Evolutionary conservation across 2,113 vertebrate genomes (phyloP), one percentile per base, ranked within the genome.

Genomic region (Tylochromis polylepis): DNA sequence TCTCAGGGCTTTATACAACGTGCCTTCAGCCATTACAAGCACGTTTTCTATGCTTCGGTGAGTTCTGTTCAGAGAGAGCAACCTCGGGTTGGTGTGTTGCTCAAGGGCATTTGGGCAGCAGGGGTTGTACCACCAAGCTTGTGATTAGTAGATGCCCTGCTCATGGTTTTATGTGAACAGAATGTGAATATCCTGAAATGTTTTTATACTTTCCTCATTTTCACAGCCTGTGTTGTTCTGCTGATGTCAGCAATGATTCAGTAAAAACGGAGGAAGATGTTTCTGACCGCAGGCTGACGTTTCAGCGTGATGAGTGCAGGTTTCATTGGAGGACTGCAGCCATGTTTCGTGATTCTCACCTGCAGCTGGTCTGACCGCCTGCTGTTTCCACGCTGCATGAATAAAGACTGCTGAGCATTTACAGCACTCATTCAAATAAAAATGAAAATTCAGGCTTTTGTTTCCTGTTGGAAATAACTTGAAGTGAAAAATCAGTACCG

Each of bases 231-330:
- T 59, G 57, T 59, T 59, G 57, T 59, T 59, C 27, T 59, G 57
- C 57, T 59, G 57, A 59, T 59, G 57, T 59, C 24, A 8, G 56
- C 56, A 15, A 1, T 2, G 14, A 16, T 29, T 0, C 27, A 1
- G 20, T 55, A 20, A 55, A 55, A 11, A 55, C 10, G 8, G 1
- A 59, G 57, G 24, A 1, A 2, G 57, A 1, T 59, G 57, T 59
- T 31, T 59, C 0, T 58, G 56, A 8, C 12, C 12, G 2, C 4
- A 0, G 51, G 51, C 18, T n/a, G 57, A 58, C 24, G 24, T 27
- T 8, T 59, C 57, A 3, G 2, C 27, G 57, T 59, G 57, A 59
- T 31, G 57, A 59, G 57, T 59, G 29, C 57, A 18, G 27, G n/a
- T n/a, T n/a, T n/a, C n/a, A n/a, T n/a, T n/a, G n/a, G 49, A 51